Base-by-base conservation (phyloP, 2,888 invertebrate genomes). In the Drosophila kokeensis region DNA sequence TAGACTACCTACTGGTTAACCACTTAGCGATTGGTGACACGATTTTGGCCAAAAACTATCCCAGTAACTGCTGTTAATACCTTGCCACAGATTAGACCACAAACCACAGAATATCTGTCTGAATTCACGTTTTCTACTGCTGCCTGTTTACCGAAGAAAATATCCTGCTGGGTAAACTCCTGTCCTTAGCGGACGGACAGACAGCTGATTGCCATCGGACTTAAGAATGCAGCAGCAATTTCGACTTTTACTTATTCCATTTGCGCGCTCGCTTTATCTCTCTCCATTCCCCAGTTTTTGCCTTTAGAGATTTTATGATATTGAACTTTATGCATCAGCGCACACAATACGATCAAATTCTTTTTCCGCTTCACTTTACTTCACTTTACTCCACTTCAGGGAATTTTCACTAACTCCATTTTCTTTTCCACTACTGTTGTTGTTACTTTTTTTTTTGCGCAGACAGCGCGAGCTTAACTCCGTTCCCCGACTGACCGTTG, bases 301-400 rank as follows among this genome's bases (percentile, higher is more conserved):
- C 40, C 66, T 52, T 48, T 45, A 45, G 32, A 30, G 53, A 34
- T 36, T 70, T 67, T 69, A 64, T 70, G 69, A 64, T 59, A 76
- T 80, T 75, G 73, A 82, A 74, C 79, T 73, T 76, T 77, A 69
- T 76, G 62, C 71, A 74, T 76, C 78, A 68, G 59, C 67, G 69
- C 83, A 69, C 81, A 69, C 70, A 58, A 54, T 30, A 57, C 53
- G 40, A 55, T 55, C 27, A 48, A 57, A 68, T 58, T 72, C 38
- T 29, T 60, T 57, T 29, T 34, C 40, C 29, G 53, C 38, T 71
- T 30, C 30, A 32, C 66, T 36, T 59, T 63, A 64, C 45, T 65
- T 65, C 42, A 60, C 62, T 63, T 58, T 54, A 67, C 54, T 79
- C 69, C 59, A 67, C 54, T 76, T 63, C 38, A 58, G 50, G 30